These are phyloP conservation scores for Pagrus major DNA, from an alignment of 2,113 vertebrate genomes.

Conservation along the genomic window DNA sequence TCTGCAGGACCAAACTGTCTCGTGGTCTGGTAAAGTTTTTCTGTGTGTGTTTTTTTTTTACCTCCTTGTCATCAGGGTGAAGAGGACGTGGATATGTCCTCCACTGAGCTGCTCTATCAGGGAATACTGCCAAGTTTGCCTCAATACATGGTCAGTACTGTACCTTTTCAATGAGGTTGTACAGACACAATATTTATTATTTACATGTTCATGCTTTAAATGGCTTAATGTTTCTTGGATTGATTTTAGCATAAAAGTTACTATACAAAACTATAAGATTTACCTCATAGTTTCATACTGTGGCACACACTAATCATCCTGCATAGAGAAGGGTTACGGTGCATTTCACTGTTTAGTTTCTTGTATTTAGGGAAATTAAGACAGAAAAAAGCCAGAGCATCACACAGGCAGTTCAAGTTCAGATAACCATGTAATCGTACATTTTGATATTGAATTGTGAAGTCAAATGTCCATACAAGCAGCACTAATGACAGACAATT, in stretches of 20 bases:
- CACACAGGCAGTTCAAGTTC: neutral
- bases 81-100: slow-evolving; percentile 94
- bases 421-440: neutral
- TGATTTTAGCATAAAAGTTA: neutral
- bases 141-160: slow-evolving; percentile 95
- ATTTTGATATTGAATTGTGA: neutral
- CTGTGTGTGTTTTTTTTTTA: neutral
- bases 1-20: neutral
- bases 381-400: no score
- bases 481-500: neutral
- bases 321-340: neutral
- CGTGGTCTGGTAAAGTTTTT: neutral
- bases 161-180: neutral
- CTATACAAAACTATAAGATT: neutral
- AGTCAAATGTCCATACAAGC: neutral
- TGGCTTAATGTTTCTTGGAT: neutral
- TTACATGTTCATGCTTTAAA: neutral
- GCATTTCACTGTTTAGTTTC: neutral
- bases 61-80: slow-evolving; percentile 87
- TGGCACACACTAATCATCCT: neutral
- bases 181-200: neutral
- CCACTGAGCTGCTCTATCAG: slow-evolving; percentile 95
- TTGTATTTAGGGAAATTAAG: neutral
- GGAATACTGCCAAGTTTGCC: slow-evolving; percentile 97
- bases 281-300: neutral